Evolutionary conservation across 2,888 invertebrate genomes (phyloP).

Genomic region (Lacanobia oleracea): DNA sequence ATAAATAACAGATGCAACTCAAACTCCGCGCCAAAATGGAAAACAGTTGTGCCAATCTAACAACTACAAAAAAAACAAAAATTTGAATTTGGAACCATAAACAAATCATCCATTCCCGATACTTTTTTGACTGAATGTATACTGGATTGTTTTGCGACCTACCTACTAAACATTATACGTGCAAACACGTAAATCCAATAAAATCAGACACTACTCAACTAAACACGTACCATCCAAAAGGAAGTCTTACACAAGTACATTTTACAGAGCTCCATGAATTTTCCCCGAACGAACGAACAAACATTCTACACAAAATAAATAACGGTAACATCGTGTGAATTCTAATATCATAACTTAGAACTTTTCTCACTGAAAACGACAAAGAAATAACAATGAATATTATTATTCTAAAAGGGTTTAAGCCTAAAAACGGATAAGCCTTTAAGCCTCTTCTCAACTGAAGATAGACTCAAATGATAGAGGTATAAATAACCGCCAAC

Average conservation of each 20-base stretch:
- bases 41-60: too few relatives aligned
- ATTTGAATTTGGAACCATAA: too few relatives aligned
- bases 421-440: neutral
- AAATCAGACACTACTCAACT: constrained; percentile 10
- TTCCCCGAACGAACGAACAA: neutral
- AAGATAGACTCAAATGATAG: neutral
- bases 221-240: neutral
- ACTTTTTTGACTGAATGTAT: too few relatives aligned
- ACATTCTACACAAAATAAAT: constrained; percentile 1
- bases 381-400: constrained; percentile 11
- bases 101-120: too few relatives aligned
- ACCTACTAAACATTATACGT: neutral
- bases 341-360: constrained; percentile 12
- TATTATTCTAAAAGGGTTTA: neutral
- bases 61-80: too few relatives aligned
- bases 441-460: neutral
- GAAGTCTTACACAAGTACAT: neutral
- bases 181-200: neutral
- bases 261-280: neutral
- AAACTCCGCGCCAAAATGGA: too few relatives aligned
- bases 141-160: too few relatives aligned
- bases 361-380: neutral
- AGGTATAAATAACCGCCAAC: neutral
- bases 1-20: too few relatives aligned
- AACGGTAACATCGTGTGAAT: constrained; percentile 25